Evolutionary conservation across 2,888 invertebrate genomes (phyloP).

Genomic region (Sarcophaga caerulescens): DNA sequence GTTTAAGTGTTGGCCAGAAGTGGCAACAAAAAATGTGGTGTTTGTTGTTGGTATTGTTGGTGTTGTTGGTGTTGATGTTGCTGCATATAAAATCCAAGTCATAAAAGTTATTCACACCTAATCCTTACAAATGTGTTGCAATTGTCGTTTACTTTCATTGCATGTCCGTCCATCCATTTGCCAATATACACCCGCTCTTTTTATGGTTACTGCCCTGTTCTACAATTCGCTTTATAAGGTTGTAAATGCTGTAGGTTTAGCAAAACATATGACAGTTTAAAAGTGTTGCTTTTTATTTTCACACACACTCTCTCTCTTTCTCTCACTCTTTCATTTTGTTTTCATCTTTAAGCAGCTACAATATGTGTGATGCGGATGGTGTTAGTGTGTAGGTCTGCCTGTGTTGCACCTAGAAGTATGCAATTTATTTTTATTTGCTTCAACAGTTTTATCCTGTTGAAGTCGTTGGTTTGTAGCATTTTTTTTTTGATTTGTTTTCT

Average conservation of each 20-base stretch:
- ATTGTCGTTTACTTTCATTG: slow-evolving; percentile 62
- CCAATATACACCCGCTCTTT: neutral
- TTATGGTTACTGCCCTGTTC: neutral
- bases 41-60: too few relatives aligned
- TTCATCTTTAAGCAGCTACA: slow-evolving; percentile 11
- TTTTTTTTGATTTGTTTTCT: neutral
- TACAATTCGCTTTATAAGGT: too few relatives aligned
- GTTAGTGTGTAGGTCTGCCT: slow-evolving; percentile 11
- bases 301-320: neutral
- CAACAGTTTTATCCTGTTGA: slow-evolving; percentile 24
- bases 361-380: neutral
- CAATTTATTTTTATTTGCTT: slow-evolving; percentile 65
- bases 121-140: slow-evolving; percentile 65
- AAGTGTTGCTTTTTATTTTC: neutral
- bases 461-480: neutral
- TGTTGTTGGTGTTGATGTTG: neutral
- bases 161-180: slow-evolving; percentile 27
- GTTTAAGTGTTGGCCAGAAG: slow-evolving; percentile 34
- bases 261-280: slow-evolving; percentile 29
- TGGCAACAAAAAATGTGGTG: neutral
- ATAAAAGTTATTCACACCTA: slow-evolving; percentile 68
- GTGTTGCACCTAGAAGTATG: slow-evolving; percentile 61
- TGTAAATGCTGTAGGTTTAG: neutral
- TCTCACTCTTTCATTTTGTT: neutral
- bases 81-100: slow-evolving; percentile 55